These are phyloP conservation scores for Hydriomena furcata DNA, from an alignment of 2,888 invertebrate genomes.

Conservation along the genomic window DNA sequence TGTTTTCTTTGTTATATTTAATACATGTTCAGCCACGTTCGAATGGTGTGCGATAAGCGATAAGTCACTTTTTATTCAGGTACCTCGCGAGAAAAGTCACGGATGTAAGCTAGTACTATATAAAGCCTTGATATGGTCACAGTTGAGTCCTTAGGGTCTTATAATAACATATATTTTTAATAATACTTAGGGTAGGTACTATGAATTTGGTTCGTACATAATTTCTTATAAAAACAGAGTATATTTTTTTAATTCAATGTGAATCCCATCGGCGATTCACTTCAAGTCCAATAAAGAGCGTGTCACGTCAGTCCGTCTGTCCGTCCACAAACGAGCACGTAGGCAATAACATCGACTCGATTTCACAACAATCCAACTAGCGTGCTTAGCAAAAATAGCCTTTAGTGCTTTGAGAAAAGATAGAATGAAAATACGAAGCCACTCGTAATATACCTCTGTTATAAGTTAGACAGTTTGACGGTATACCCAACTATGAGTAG, in stretches of 20 bases:
- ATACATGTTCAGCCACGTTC: too few relatives aligned
- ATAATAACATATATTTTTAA: too few relatives aligned
- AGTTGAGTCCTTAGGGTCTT: too few relatives aligned
- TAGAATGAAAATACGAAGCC: conserved; percentile 3
- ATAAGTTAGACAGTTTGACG: conserved; percentile 74
- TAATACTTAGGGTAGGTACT: too few relatives aligned
- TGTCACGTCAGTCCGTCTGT: conserved; percentile 50
- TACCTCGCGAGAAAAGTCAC: too few relatives aligned
- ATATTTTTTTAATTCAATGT: conserved; percentile 15
- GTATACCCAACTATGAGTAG: conserved; percentile 56
- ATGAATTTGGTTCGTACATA: too few relatives aligned
- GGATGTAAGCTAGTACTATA: too few relatives aligned
- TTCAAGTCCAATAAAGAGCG: conserved; percentile 59
- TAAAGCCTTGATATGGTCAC: too few relatives aligned
- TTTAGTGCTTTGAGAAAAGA: conserved; percentile 25
- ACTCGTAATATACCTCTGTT: conserved; percentile 57
- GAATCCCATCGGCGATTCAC: conserved; percentile 21
- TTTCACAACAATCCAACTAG: conserved; percentile 34
- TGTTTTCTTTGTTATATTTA: too few relatives aligned
- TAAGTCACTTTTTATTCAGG: too few relatives aligned
- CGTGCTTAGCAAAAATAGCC: conserved; percentile 27
- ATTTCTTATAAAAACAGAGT: too few relatives aligned
- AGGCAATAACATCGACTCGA: conserved; percentile 57
- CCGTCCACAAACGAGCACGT: conserved; percentile 54
- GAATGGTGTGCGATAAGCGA: too few relatives aligned